phyloP scores from a whole-genome alignment of 2,113 vertebrate species.

The Paracanthobrama guichenoti region DNA sequence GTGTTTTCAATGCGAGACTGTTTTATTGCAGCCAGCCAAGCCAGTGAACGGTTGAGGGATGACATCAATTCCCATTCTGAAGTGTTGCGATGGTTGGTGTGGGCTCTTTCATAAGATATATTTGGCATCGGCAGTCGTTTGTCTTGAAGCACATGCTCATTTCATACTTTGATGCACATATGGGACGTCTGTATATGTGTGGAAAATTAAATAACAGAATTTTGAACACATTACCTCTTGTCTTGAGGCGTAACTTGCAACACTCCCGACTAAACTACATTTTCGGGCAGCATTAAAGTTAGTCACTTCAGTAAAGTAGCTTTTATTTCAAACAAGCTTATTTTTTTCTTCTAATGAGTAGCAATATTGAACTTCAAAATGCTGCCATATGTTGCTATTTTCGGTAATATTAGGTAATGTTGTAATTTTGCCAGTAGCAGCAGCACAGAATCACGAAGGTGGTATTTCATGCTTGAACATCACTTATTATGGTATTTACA shows the following conservation, averaged over 20 bases:
- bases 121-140: conserved; percentile 31
- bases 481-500: not conserved
- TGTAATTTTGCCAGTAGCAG: not conserved
- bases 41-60: conserved; percentile 29
- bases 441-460: not conserved
- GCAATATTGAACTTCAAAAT: no score
- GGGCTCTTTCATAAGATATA: conserved; percentile 21
- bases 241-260: not conserved
- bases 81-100: conserved; percentile 7
- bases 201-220: not conserved
- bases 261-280: not conserved
- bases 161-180: conserved; percentile 34
- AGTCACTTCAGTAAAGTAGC: not conserved
- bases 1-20: conserved; percentile 43
- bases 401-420: not conserved
- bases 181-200: not conserved
- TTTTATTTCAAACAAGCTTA: not conserved
- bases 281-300: not conserved
- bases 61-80: conserved; percentile 41
- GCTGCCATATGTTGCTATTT: not conserved
- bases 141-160: conserved; percentile 21
- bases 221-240: not conserved
- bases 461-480: not conserved
- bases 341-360: no score
- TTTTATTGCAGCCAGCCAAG: conserved; percentile 34